phyloP scores from a whole-genome alignment of 2,888 invertebrate genomes.

The Sarcophaga caerulescens region DNA sequence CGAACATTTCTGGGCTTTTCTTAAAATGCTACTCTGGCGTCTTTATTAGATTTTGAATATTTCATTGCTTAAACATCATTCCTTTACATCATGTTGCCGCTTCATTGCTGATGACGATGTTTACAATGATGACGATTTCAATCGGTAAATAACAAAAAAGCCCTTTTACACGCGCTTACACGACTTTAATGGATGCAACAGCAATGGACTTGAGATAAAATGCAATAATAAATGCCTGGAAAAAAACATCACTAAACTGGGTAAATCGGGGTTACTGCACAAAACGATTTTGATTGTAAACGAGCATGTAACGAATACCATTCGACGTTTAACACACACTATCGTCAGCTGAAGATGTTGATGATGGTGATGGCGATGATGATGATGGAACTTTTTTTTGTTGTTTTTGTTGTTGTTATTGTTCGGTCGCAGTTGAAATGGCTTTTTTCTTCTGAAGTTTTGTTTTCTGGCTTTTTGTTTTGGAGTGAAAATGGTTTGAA shows the following conservation, averaged over 20 bases:
- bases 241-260: conserved; percentile 58
- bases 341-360: neutral
- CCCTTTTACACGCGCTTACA: conserved; percentile 68
- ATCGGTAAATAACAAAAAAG: conserved; percentile 66
- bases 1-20: too few relatives aligned
- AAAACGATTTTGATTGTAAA: conserved; percentile 63
- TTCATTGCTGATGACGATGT: conserved; percentile 45
- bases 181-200: conserved; percentile 68
- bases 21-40: too few relatives aligned
- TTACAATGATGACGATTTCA: conserved; percentile 61
- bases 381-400: conserved; percentile 29
- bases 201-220: conserved; percentile 54
- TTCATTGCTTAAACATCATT: neutral
- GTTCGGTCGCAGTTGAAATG: neutral
- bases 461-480: conserved; percentile 31
- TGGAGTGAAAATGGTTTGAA: conserved; percentile 57
- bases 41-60: neutral
- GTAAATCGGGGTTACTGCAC: conserved; percentile 59
- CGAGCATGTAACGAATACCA: conserved; percentile 50
- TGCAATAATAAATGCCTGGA: conserved; percentile 53
- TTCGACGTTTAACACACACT: conserved; percentile 31
- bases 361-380: conserved; percentile 11
- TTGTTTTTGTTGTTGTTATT: neutral
- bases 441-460: neutral
- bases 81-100: conserved; percentile 34